Percentiles rank a stretch among this genome's conserved stretches.
Conservation (phyloP, 2,888 invertebrate species). For the Pammene fasciana region DNA sequence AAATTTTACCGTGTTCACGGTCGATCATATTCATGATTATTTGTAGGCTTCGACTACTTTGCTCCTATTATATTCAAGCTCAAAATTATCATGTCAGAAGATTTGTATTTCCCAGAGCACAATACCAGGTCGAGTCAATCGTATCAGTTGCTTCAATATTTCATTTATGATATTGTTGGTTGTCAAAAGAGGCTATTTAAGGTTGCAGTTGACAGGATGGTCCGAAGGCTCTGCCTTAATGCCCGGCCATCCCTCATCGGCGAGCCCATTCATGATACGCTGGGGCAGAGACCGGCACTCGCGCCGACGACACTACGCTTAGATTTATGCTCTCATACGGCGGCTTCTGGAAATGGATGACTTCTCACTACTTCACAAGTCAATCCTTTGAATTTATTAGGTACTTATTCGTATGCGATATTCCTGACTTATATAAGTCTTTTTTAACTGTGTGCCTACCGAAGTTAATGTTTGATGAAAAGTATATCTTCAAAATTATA, state of each 20-base stretch:
- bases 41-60: neutral
- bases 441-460: conserved; percentile 61
- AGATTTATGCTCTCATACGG: conserved; percentile 77
- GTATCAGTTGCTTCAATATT: conserved; percentile 70
- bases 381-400: conserved; percentile 80
- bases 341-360: conserved; percentile 78
- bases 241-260: conserved; percentile 74
- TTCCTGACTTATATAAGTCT: conserved; percentile 65
- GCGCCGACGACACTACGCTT: conserved; percentile 71
- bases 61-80: conserved; percentile 8
- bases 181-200: conserved; percentile 75
- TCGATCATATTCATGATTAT: neutral
- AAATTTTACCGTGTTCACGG: conserved; percentile 2
- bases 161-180: conserved; percentile 75
- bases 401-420: conserved; percentile 52
- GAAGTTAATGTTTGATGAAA: conserved; percentile 71
- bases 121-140: conserved; percentile 51
- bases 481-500: too few relatives aligned
- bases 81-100: conserved; percentile 32
- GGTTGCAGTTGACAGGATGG: conserved; percentile 60
- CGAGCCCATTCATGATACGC: conserved; percentile 66
- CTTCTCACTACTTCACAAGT: conserved; percentile 75
- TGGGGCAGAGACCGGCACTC: conserved; percentile 45
- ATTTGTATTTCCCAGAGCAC: conserved; percentile 35
- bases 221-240: conserved; percentile 57